phyloP scores from a whole-genome alignment of 2,113 vertebrate species.

The Oxyruncus cristatus region DNA sequence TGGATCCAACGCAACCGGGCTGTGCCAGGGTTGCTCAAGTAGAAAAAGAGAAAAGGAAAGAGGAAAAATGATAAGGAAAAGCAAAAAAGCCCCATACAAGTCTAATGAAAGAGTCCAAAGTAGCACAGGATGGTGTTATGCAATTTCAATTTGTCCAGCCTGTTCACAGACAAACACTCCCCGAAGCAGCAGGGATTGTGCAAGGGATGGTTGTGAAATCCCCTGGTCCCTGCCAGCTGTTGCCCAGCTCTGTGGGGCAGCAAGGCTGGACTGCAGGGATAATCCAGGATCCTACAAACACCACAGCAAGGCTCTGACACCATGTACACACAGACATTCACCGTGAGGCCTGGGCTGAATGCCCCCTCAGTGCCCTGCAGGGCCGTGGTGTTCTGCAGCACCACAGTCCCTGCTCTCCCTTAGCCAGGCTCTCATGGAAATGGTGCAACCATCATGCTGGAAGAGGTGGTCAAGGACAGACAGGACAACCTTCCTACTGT shows the following conservation, averaged over 20 bases:
- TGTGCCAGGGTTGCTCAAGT: not conserved
- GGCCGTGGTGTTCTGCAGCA: not conserved
- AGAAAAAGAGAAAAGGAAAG: not conserved
- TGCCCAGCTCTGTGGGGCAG: not conserved
- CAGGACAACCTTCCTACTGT: not conserved
- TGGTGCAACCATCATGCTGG: not conserved
- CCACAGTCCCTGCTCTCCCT: not conserved
- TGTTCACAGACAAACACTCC: constrained; percentile 22
- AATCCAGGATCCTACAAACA: not conserved
- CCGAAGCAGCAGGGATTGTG: constrained; percentile 7
- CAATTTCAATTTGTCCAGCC: constrained; percentile 44
- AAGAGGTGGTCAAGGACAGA: not conserved
- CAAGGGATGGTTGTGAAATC: constrained; percentile 26
- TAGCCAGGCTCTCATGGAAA: not conserved
- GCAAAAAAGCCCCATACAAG: not conserved
- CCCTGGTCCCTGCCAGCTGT: not conserved
- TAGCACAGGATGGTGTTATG: constrained; percentile 22
- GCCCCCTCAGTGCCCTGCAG: not conserved
- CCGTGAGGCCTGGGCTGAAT: not conserved
- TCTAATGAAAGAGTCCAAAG: constrained; percentile 3
- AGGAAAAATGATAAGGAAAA: not conserved
- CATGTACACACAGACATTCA: not conserved
- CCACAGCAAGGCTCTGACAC: accelerated
- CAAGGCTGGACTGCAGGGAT: not conserved
- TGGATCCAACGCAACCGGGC: accelerated